Conservation (phyloP, 2,888 invertebrate genomes). For the Serripes groenlandicus region DNA sequence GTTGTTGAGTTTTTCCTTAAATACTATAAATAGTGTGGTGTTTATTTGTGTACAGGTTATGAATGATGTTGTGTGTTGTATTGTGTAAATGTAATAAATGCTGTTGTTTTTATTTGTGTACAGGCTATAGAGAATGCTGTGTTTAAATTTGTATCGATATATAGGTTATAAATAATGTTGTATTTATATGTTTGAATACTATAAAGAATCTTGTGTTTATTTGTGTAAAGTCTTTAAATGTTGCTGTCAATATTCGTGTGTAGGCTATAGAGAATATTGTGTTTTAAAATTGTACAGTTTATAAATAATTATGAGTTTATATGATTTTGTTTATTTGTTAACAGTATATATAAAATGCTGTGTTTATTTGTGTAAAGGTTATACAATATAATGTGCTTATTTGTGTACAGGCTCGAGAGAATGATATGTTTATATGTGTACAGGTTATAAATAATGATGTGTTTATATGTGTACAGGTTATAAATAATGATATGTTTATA, state of each 20-base stretch:
- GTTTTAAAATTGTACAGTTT: no score
- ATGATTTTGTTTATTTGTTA: no score
- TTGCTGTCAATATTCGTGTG: no score
- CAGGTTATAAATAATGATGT: not conserved
- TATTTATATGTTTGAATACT: no score
- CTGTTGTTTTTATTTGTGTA: not conserved
- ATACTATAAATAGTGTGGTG: not conserved
- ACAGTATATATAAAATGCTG: no score
- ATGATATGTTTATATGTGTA: not conserved
- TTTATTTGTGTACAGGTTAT: not conserved
- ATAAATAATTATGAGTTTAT: no score
- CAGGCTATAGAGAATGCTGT: no score
- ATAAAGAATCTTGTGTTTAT: no score
- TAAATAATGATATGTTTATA: not conserved
- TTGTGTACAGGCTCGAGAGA: not conserved
- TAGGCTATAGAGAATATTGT: no score
- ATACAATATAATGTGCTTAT: no score
- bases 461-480: not conserved
- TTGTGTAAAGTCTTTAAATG: no score
- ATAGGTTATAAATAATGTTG: slow-evolving; percentile 86
- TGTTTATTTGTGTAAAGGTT: no score
- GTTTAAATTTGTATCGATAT: not conserved
- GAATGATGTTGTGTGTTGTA: not conserved
- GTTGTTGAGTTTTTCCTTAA: not conserved
- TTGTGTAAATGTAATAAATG: not conserved